Base-by-base conservation (phyloP, 2,113 vertebrate species). In the Octodon degus region DNA sequence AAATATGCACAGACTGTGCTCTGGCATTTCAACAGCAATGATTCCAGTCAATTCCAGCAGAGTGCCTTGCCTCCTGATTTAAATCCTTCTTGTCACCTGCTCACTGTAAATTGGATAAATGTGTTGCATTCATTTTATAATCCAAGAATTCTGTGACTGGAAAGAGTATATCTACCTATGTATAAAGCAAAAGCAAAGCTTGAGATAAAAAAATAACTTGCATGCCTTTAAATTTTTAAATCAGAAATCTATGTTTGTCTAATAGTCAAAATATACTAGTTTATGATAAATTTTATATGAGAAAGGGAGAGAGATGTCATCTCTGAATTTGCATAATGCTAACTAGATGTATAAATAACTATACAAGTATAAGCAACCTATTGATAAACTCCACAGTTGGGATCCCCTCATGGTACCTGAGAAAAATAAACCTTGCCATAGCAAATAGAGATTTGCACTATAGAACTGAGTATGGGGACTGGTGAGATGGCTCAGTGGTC, bases 71-170 rank as follows among this genome's bases (percentile, higher is more conserved):
- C n/a, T 86, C 72, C 63, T 43, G 60, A 85, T 84, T 79, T n/a
- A 10, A 77, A 91, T 89, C 1, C 1, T 34, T 86, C 79, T 85
- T 25, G 55, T 94, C 88, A 84, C 74, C 72, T 96, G 60, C 68
- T 88, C 77, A 83, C 93, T 85, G 60, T n/a, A 58, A 53, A 82
- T 63, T 76, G 37, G 30, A 1, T 32, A 40, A 92, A 22, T 40
- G 81, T 11, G 8, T 34, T 40, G 32, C 83, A 30, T 62, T 43
- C 19, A 82, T 60, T 91, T 91, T 77, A 95, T 63, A 94, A 86
- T 67, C 76, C 0, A 16, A 1, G 17, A 80, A 30, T 80, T 89
- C 60, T 84, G 43, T 63, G 13, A 30, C 20, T 60, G n/a, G 63
- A 68, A 81, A 67, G 6, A 40, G 20, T 10, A 1, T 40, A 60